Evolutionary conservation across 1,140 invertebrate genomes (phyloP).

Genomic region (Charaxes varanes): DNA sequence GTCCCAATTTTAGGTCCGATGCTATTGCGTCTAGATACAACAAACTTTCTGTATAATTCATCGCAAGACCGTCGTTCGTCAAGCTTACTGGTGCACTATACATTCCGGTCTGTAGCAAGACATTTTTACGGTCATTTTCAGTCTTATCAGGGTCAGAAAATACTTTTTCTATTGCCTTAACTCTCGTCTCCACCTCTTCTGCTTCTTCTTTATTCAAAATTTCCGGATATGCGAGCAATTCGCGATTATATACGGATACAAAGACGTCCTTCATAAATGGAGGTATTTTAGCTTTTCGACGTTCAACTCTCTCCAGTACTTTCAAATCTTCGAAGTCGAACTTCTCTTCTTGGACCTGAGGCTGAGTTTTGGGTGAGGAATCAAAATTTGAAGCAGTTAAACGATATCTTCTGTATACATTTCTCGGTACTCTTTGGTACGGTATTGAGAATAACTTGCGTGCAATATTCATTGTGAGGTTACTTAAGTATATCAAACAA

Average conservation of each 20-base stretch:
- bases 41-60: conserved; percentile 74
- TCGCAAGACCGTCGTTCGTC: conserved; percentile 61
- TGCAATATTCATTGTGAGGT: conserved; percentile 55
- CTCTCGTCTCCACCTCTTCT: conserved; percentile 76
- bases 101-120: conserved; percentile 40
- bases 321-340: conserved; percentile 63
- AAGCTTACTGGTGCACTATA: conserved; percentile 53
- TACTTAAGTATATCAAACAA: no score
- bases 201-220: conserved; percentile 80
- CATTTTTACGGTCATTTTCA: conserved; percentile 32
- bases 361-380: conserved; percentile 36
- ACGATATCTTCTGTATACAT: conserved; percentile 41
- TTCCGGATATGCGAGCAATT: conserved; percentile 79
- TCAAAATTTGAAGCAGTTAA: conserved; percentile 37
- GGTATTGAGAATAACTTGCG: conserved; percentile 41
- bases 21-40: conserved; percentile 74
- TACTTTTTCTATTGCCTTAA: conserved; percentile 76
- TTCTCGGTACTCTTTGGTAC: conserved; percentile 36
- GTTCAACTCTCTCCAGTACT: conserved; percentile 45
- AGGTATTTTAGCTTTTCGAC: conserved; percentile 45
- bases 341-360: conserved; percentile 57
- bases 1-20: conserved; percentile 41
- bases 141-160: conserved; percentile 62
- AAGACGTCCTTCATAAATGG: conserved; percentile 80
- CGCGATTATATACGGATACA: conserved; percentile 75